These are phyloP conservation scores for Thripadectes ignobilis DNA, from an alignment of 2,797 vertebrate species.

Conservation along the genomic window DNA sequence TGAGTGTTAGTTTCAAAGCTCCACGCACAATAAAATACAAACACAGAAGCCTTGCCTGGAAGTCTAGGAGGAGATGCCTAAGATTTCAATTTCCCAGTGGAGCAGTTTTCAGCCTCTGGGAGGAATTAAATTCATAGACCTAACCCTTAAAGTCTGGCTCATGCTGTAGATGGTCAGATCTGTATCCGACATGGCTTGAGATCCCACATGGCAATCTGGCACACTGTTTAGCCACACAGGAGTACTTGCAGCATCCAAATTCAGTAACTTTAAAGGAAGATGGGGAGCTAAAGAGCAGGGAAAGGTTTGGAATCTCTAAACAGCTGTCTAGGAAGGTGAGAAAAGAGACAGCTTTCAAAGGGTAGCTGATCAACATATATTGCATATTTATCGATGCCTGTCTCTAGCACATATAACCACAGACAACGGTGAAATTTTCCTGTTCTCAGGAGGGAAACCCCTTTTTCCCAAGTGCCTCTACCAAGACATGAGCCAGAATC, in stretches of 20 bases:
- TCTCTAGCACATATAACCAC: background rate
- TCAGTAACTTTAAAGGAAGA: background rate
- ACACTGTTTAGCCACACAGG: background rate
- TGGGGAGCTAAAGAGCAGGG: background rate
- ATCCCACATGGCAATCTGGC: background rate
- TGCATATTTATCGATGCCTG: background rate
- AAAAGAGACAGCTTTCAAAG: conserved; percentile 9
- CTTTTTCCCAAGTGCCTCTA: background rate
- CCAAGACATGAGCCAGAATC: background rate
- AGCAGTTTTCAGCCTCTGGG: background rate
- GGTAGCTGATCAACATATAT: background rate
- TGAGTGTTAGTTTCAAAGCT: background rate
- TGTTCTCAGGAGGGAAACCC: background rate
- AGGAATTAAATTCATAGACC: background rate
- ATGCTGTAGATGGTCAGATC: background rate
- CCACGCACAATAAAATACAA: background rate
- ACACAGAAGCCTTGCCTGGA: background rate
- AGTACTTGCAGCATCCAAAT: background rate
- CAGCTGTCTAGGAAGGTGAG: conserved; percentile 1
- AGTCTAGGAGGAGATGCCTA: background rate
- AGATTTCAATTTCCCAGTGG: background rate
- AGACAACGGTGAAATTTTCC: background rate
- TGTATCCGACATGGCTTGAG: background rate
- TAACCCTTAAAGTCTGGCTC: background rate
- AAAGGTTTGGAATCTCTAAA: background rate